Evolutionary conservation across 2,888 invertebrate species (phyloP).

Genomic region (Heliconius charithonia): DNA sequence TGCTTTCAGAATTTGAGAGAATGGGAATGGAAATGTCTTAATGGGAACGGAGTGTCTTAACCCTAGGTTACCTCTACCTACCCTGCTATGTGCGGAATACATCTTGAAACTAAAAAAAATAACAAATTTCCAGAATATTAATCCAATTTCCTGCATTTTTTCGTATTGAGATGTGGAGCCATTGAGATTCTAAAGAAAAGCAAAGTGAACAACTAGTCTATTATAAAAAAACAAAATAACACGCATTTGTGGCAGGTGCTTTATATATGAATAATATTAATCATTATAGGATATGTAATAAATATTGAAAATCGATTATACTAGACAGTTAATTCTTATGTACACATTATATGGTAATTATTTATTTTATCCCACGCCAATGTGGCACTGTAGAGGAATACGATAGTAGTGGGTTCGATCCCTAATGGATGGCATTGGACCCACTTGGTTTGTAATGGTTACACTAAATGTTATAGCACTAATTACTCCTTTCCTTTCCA

Average conservation of each 20-base stretch:
- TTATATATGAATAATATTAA: neutral
- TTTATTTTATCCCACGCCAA: neutral
- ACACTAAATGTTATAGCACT: too few species aligned
- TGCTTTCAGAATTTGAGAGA: too few species aligned
- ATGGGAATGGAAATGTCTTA: too few species aligned
- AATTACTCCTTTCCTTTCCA: too few species aligned
- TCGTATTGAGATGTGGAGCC: too few species aligned
- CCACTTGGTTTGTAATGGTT: too few species aligned
- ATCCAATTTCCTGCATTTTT: too few species aligned
- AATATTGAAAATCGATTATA: conserved; percentile 1
- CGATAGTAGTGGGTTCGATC: too few species aligned
- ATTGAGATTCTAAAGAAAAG: neutral
- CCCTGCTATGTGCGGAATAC: neutral
- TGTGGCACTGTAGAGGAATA: neutral
- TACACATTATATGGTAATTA: neutral
- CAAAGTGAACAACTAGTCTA: neutral
- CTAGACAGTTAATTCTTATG: neutral
- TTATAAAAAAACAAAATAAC: neutral
- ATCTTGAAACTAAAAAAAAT: neutral
- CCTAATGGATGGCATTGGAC: too few species aligned
- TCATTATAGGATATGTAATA: neutral
- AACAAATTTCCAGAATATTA: too few species aligned
- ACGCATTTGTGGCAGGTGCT: conserved; percentile 20
- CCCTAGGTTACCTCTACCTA: neutral
- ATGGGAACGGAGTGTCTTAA: neutral